Percentiles rank a stretch among this genome's conserved stretches.
Conservation (phyloP, 2,113 vertebrate species). For the Laticauda laticaudata region DNA sequence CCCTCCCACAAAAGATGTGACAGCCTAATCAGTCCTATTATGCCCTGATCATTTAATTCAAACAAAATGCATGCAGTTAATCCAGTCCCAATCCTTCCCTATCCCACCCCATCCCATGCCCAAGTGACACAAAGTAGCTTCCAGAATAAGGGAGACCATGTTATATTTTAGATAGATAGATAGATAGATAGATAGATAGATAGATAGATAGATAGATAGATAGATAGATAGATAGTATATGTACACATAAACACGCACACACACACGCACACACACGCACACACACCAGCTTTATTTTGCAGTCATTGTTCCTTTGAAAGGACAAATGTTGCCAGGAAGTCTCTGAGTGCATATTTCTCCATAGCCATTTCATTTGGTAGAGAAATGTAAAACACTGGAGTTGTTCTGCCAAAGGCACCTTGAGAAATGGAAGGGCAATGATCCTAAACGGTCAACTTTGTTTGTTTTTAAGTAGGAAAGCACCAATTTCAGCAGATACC, state of each 20-base stretch:
- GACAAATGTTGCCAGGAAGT: conserved; percentile 19
- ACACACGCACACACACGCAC: conserved; percentile 23
- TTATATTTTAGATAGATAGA: too few relatives aligned
- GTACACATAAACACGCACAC: conserved; percentile 13
- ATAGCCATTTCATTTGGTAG: background rate
- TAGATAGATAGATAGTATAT: too few relatives aligned
- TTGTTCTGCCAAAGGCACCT: background rate
- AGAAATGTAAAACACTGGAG: background rate
- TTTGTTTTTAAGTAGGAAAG: background rate
- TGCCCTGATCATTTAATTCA: conserved; percentile 44
- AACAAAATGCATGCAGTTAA: conserved; percentile 57
- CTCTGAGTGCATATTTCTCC: conserved; percentile 4
- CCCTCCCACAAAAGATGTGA: background rate
- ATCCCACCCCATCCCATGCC: background rate
- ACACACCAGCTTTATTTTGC: conserved; percentile 12
- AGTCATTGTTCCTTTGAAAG: conserved; percentile 44
- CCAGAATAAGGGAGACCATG: conserved; percentile 47
- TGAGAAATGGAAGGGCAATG: accelerated
- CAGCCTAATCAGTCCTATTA: conserved; percentile 18
- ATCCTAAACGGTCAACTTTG: accelerated
- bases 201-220: too few relatives aligned
- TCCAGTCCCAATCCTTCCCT: conserved; percentile 35
- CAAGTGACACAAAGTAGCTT: conserved; percentile 54
- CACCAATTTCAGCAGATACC: background rate
- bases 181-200: too few relatives aligned